phyloP scores from a whole-genome alignment of 2,113 vertebrate genomes.

The Hassar affinis region DNA sequence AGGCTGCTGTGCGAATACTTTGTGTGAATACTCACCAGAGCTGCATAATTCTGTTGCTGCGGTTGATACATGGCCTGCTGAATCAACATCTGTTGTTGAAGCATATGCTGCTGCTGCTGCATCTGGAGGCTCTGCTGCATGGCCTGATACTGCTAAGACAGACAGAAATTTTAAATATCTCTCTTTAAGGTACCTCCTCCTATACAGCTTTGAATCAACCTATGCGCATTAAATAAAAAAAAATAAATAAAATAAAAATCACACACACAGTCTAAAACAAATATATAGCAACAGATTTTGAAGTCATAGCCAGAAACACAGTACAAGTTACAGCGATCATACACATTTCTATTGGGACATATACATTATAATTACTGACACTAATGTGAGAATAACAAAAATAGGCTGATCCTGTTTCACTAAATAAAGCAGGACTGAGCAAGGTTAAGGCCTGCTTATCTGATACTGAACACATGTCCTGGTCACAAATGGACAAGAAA shows the following conservation, averaged over 20 bases:
- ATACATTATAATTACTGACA: background rate
- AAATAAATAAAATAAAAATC: too few species aligned
- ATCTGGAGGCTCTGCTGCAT: conserved; percentile 76
- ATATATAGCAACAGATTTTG: background rate
- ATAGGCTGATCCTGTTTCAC: background rate
- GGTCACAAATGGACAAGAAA: background rate
- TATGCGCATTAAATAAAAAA: background rate
- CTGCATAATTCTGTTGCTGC: conserved; percentile 66
- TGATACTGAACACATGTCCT: background rate
- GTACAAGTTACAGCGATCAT: background rate
- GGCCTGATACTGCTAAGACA: conserved; percentile 78
- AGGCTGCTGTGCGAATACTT: background rate
- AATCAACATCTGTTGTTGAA: conserved; percentile 86
- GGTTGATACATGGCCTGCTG: conserved; percentile 79
- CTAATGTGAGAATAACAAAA: background rate
- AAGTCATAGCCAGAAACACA: background rate
- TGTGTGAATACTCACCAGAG: conserved; percentile 77
- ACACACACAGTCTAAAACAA: background rate
- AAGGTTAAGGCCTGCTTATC: background rate
- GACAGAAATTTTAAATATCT: background rate
- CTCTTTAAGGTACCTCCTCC: background rate
- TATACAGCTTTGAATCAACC: background rate
- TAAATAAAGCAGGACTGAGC: background rate
- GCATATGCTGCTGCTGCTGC: conserved; percentile 82
- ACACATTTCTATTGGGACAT: background rate